phyloP scores from a whole-genome alignment of 2,797 vertebrate genomes.

The Eulemur mongoz region DNA sequence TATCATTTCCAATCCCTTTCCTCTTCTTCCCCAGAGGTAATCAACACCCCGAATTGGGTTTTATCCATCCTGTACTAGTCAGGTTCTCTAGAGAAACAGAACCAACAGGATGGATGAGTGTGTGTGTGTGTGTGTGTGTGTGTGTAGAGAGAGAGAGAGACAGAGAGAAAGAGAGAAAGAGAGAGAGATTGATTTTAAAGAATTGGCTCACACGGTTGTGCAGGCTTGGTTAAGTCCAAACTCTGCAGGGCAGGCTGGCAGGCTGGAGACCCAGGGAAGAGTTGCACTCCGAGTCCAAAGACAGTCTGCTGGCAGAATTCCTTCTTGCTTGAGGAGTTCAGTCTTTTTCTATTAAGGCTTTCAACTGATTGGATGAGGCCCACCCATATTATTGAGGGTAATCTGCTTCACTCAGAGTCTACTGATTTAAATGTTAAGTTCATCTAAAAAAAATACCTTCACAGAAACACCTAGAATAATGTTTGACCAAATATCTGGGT shows the following conservation, averaged over 20 bases:
- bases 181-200: not conserved
- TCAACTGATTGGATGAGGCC: not conserved
- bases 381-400: not conserved
- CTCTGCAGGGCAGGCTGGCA: not conserved
- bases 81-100: not conserved
- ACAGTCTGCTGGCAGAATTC: not conserved
- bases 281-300: not conserved
- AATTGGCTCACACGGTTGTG: not conserved
- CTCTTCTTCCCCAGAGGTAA: not conserved
- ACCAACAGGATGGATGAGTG: not conserved
- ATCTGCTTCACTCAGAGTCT: not conserved
- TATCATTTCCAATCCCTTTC: not conserved
- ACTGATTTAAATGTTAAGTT: slow-evolving; percentile 17
- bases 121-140: no score
- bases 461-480: not conserved
- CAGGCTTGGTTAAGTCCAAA: not conserved
- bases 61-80: not conserved
- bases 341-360: not conserved
- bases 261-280: not conserved
- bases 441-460: not conserved
- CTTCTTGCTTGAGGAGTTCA: not conserved
- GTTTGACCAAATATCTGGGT: not conserved
- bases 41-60: not conserved
- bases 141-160: no score
- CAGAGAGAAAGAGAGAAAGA: no score